Evolutionary conservation across 2,113 vertebrate species (phyloP).

Genomic region (Aptenodytes patagonicus): DNA sequence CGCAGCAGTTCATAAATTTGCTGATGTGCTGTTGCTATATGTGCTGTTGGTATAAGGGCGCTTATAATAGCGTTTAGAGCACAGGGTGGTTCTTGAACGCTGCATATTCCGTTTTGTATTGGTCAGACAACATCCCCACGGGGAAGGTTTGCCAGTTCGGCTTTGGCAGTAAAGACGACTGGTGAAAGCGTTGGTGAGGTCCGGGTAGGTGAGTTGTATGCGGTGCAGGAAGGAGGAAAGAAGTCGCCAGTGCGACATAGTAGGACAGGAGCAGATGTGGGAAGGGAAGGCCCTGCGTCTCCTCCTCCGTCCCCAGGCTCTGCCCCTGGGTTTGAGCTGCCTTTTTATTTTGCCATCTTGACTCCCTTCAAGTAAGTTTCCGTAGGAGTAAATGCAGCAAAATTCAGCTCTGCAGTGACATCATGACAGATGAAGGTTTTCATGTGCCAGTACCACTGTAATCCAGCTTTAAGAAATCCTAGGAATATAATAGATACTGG

Average conservation of each 20-base stretch:
- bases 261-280: neutral
- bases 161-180: neutral
- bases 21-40: neutral
- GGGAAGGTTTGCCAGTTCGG: neutral
- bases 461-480: neutral
- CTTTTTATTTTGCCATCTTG: neutral
- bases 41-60: neutral
- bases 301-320: neutral
- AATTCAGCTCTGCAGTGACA: neutral
- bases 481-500: neutral
- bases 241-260: neutral
- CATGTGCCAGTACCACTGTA: neutral
- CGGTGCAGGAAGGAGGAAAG: neutral
- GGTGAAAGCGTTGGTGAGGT: neutral
- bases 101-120: accelerated
- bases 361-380: neutral
- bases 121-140: accelerated
- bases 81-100: neutral
- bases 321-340: accelerated
- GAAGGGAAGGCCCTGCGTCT: neutral
- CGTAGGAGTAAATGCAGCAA: neutral
- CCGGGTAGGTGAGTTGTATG: neutral
- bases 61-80: neutral
- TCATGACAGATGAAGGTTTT: neutral
- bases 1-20: neutral